Evolutionary conservation across 2,113 vertebrate genomes (phyloP), one percentile per base, ranked within the genome.

Genomic region (Neotoma lepida): DNA sequence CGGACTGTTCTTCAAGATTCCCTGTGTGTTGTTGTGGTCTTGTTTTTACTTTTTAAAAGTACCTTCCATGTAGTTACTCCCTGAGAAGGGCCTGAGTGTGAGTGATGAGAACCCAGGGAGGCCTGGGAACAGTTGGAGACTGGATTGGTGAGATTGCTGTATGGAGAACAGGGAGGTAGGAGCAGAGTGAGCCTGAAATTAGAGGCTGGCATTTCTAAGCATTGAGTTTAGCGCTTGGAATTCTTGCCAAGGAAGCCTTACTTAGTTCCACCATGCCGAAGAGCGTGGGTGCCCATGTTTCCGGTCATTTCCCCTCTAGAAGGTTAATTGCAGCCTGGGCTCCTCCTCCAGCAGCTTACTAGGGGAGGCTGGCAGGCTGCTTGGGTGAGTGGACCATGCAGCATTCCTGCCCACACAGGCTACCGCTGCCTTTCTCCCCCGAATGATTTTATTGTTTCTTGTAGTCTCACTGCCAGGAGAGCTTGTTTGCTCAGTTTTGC

Each of bases 181-280:
- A 76, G 64, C 68, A 51, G 44, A 88, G 26, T 33, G 46, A 84
- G 26, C 73, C 44, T 74, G 71, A 63, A 90, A 74, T 90, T 70
- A 64, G n/a, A 94, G 56, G 30, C 17, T 92, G 84, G 54, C 73
- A 20, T 96, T 96, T 89, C 80, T 94, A 51, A 96, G 92, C 88
- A n/a, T 33, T 33, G 28, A 91, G 61, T 68, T 66, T n/a, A 13
- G 64, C 17, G 1, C 46, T 85, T 80, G 73, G 41, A 68, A 78
- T 30, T 74, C 73, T 94, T 82, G 22, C 89, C 86, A 49, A 76
- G 3, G 12, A n/a, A 86, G 68, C 28, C n/a, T 86, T 80, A 54
- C n/a, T 86, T 80, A 49, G 41, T 81, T 68, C 33, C n/a, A 30
- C 80, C 64, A 49, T 49, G 39, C 18, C 4, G 6, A 68, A 56